phyloP scores from a whole-genome alignment of 2,797 vertebrate species.

The Scleropages formosus region DNA sequence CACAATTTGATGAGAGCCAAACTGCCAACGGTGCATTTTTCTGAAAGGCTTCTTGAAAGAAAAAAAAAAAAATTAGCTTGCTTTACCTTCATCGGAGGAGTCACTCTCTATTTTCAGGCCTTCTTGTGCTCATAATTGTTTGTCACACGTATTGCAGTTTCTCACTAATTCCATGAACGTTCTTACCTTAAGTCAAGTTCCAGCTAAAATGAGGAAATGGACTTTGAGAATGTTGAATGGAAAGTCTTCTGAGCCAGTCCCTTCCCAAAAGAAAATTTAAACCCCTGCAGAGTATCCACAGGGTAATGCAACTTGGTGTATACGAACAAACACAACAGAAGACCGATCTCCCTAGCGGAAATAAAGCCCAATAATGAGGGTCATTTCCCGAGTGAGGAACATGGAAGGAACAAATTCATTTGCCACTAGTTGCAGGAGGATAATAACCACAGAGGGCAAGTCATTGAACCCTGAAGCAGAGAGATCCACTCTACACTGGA shows the following conservation, averaged over 20 bases:
- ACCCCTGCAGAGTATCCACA: neutral
- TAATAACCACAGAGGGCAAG: slow-evolving; percentile 12
- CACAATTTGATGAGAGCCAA: neutral
- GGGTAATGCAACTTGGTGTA: neutral
- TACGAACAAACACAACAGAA: neutral
- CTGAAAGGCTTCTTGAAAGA: neutral
- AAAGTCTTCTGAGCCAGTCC: slow-evolving; percentile 18
- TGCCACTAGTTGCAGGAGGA: slow-evolving; percentile 23
- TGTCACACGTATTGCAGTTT: slow-evolving; percentile 33
- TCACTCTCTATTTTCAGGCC: slow-evolving; percentile 13
- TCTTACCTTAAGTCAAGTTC: slow-evolving; percentile 35
- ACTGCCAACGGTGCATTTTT: neutral
- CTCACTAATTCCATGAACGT: slow-evolving; percentile 25
- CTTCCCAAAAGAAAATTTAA: neutral
- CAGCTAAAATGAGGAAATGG: slow-evolving; percentile 26
- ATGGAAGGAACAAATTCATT: slow-evolving; percentile 34
- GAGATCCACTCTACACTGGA: neutral
- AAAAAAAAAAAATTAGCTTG: neutral
- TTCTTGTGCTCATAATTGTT: slow-evolving; percentile 28
- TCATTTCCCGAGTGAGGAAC: slow-evolving; percentile 31
- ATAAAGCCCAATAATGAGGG: slow-evolving; percentile 29
- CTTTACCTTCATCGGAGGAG: slow-evolving; percentile 2
- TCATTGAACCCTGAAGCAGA: neutral
- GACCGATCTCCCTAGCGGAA: slow-evolving; percentile 24
- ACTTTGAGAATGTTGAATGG: slow-evolving; percentile 23